Conservation (phyloP, 2,797 vertebrate species). For the Danionella dracula region DNA sequence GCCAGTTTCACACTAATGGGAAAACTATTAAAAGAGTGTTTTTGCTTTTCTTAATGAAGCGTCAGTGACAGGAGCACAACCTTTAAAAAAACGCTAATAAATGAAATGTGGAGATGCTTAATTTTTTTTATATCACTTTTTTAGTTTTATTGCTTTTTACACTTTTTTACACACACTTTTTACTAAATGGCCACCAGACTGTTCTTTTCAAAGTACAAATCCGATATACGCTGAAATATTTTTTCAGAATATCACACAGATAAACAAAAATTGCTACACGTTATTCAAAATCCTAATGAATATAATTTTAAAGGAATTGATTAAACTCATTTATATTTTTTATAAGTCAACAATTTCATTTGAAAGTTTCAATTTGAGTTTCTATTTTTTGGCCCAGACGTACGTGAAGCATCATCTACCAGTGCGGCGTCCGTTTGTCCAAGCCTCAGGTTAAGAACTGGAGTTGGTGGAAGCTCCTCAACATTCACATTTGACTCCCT, state of each 20-base stretch:
- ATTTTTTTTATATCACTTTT: neutral
- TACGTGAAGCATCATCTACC: slow-evolving; percentile 53
- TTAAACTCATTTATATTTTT: no score
- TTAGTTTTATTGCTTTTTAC: neutral
- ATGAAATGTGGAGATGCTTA: neutral
- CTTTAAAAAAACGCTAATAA: neutral
- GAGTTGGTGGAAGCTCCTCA: slow-evolving; percentile 42
- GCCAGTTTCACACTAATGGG: neutral
- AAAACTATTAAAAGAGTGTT: neutral
- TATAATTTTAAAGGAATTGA: no score
- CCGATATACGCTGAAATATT: no score
- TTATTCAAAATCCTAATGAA: no score
- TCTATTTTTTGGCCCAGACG: neutral
- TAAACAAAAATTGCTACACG: no score
- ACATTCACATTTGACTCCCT: slow-evolving; percentile 38
- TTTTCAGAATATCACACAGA: no score
- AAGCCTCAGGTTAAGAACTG: slow-evolving; percentile 38
- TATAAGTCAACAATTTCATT: no score
- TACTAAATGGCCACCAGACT: no score
- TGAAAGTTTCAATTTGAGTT: no score
- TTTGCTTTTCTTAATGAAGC: neutral
- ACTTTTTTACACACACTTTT: no score
- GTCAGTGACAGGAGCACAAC: neutral
- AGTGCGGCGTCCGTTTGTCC: slow-evolving; percentile 46
- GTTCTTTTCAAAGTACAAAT: no score